Evolutionary conservation across 2,113 vertebrate genomes (phyloP).

Genomic region (Lanius ludovicianus): DNA sequence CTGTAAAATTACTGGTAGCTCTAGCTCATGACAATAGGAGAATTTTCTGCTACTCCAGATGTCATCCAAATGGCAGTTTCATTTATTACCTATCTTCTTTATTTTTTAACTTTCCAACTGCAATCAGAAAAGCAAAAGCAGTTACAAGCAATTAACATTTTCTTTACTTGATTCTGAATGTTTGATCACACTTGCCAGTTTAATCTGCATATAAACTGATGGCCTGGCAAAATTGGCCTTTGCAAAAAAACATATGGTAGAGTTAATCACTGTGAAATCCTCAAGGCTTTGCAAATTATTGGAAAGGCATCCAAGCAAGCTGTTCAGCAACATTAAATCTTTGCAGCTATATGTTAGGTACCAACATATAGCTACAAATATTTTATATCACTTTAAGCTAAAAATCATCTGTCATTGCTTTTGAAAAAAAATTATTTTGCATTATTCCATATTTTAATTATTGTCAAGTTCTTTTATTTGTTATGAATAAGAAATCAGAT

Average conservation of each 20-base stretch:
- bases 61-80: not conserved
- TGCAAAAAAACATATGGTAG: not conserved
- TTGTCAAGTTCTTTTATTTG: not conserved
- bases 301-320: constrained; percentile 6
- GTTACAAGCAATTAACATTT: not conserved
- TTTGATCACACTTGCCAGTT: not conserved
- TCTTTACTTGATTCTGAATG: not conserved
- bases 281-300: not conserved
- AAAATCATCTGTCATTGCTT: not conserved
- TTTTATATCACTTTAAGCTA: not conserved
- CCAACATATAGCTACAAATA: not conserved
- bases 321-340: not conserved
- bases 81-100: not conserved
- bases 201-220: not conserved
- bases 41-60: not conserved
- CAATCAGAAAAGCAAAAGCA: not conserved
- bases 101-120: not conserved
- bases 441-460: not conserved
- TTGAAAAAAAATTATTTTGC: not conserved
- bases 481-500: not conserved
- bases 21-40: not conserved
- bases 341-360: not conserved
- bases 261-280: not conserved
- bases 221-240: not conserved
- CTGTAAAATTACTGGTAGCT: not conserved